Conservation (phyloP, 2,113 vertebrate genomes). For the Recurvirostra avosetta region DNA sequence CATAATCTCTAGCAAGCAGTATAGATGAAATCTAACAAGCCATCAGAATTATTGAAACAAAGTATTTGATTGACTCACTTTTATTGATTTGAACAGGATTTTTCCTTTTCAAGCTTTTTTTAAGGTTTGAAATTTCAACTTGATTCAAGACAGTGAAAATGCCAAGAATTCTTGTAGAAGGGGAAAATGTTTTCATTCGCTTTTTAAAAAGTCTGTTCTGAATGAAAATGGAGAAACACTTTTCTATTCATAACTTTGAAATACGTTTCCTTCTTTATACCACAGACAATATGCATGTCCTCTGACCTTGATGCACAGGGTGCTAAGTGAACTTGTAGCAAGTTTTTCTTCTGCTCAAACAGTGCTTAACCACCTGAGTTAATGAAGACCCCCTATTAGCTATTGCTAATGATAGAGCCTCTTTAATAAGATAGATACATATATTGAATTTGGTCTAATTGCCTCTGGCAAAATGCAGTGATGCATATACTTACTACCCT, state of each 20-base stretch:
- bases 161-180: background rate
- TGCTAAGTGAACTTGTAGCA: background rate
- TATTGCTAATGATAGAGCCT: background rate
- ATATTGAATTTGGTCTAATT: background rate
- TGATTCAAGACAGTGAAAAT: background rate
- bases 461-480: background rate
- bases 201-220: background rate
- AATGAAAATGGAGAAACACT: background rate
- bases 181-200: background rate
- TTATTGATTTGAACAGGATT: background rate
- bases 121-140: background rate
- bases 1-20: background rate
- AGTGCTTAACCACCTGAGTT: background rate
- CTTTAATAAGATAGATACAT: background rate
- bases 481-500: background rate
- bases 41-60: background rate
- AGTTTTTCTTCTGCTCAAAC: background rate
- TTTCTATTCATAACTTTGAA: background rate
- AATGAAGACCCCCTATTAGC: background rate
- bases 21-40: background rate
- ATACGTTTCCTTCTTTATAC: background rate
- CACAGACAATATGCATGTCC: background rate
- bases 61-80: background rate
- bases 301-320: background rate
- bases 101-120: background rate